Evolutionary conservation across 2,888 invertebrate species (phyloP).

Genomic region (Pardosa pseudoannulata): DNA sequence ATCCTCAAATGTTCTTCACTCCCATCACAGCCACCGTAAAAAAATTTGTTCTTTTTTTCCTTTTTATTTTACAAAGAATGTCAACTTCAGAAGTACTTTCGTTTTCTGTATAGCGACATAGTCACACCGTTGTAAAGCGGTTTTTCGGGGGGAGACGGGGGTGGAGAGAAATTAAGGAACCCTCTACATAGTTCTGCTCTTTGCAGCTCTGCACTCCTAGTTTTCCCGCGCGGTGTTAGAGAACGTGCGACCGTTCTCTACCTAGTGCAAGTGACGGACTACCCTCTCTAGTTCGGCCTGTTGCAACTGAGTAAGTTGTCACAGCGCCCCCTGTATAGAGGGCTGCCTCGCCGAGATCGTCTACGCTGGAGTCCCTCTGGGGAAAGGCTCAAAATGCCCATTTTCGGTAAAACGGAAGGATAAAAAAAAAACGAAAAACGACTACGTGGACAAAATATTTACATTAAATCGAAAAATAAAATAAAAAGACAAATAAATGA

Average conservation of each 20-base stretch:
- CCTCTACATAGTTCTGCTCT: background rate
- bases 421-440: too few relatives aligned
- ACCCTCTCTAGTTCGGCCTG: slow-evolving; percentile 31
- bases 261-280: background rate
- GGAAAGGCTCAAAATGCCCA: background rate
- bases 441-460: slow-evolving; percentile 9
- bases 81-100: background rate
- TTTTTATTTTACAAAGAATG: too few relatives aligned
- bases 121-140: too few relatives aligned
- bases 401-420: too few relatives aligned
- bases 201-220: too few relatives aligned
- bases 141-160: too few relatives aligned
- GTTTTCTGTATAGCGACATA: background rate
- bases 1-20: background rate
- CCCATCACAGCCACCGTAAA: background rate
- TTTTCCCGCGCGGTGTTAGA: background rate
- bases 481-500: too few relatives aligned
- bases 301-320: slow-evolving; percentile 60
- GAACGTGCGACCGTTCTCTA: background rate
- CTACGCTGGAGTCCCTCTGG: background rate
- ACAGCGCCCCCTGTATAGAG: slow-evolving; percentile 52
- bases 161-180: too few relatives aligned
- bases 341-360: slow-evolving; percentile 3
- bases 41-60: too few relatives aligned
- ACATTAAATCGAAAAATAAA: background rate